phyloP scores from a whole-genome alignment of 30 jellyfish, hydroid and myxozoan genomes.

The Chironex yamaguchii region DNA sequence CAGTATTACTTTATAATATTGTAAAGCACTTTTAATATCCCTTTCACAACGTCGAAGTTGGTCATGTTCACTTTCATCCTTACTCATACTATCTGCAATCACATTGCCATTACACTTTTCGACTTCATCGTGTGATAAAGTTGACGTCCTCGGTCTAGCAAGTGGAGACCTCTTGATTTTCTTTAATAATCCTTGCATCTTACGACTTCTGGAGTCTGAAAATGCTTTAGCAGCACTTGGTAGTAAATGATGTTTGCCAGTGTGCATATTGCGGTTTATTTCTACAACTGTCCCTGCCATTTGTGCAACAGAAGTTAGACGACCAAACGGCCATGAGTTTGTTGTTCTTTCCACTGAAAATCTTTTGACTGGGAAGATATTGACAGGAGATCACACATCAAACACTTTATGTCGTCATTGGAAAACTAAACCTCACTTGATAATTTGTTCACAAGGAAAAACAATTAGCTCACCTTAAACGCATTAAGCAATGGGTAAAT shows the following conservation, averaged over 20 bases:
- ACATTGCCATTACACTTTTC: conserved; percentile 61
- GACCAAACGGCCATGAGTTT: background rate
- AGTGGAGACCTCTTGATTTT: conserved; percentile 70
- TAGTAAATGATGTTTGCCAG: background rate
- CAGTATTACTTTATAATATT: conserved; percentile 91
- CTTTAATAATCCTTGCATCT: conserved; percentile 73
- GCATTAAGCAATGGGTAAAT: no score
- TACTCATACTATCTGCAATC: conserved; percentile 27
- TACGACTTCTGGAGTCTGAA: conserved; percentile 47
- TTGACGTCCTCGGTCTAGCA: conserved; percentile 52
- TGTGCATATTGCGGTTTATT: background rate
- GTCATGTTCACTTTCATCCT: conserved; percentile 77
- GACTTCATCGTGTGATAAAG: conserved; percentile 55
- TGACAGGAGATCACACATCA: no score
- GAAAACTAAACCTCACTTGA: no score
- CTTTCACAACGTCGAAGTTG: conserved; percentile 77
- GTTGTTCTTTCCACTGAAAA: no score
- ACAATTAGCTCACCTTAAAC: no score
- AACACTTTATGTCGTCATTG: no score
- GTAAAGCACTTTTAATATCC: conserved; percentile 98
- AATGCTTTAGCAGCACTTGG: background rate
- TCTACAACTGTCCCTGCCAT: background rate
- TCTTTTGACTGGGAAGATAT: no score
- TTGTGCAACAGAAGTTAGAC: background rate
- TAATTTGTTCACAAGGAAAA: no score